Conservation (phyloP, 2,113 vertebrate species). For the Crotalus horridus region DNA sequence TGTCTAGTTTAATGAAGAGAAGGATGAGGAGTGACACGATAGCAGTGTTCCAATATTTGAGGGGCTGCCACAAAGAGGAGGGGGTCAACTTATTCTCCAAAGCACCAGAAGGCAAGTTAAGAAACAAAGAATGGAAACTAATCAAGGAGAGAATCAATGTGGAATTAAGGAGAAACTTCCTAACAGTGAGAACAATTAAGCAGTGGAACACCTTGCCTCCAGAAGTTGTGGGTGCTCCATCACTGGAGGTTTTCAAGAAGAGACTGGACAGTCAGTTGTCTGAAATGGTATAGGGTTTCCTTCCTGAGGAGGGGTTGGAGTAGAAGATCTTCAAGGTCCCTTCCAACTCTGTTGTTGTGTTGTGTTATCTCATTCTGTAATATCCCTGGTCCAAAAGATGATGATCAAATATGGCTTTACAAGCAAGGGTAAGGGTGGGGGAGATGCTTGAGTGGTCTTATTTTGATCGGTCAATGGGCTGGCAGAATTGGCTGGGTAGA, state of each 20-base stretch:
- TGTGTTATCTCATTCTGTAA: too few relatives aligned
- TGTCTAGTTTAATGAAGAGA: too few relatives aligned
- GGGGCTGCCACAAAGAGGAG: too few relatives aligned
- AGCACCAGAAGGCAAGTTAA: too few relatives aligned
- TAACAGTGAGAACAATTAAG: rapidly evolving
- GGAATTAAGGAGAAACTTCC: not conserved
- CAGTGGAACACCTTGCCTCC: too few relatives aligned
- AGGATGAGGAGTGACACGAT: rapidly evolving
- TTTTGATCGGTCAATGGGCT: not conserved
- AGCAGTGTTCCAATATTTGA: too few relatives aligned
- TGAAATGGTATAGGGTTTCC: rapidly evolving
- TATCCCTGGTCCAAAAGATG: too few relatives aligned
- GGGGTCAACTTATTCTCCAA: too few relatives aligned
- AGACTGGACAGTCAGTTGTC: rapidly evolving
- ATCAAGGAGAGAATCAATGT: not conserved
- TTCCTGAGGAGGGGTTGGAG: not conserved
- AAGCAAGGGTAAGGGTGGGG: not conserved
- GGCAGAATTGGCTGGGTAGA: not conserved
- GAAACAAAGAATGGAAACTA: not conserved
- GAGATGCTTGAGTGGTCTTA: not conserved
- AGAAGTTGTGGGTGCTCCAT: not conserved
- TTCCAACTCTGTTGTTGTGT: not conserved
- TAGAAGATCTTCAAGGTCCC: not conserved
- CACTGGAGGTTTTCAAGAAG: not conserved
- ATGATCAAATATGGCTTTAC: not conserved